Conservation (phyloP, 2,888 invertebrate species). For the Drosophila heteroneura region DNA sequence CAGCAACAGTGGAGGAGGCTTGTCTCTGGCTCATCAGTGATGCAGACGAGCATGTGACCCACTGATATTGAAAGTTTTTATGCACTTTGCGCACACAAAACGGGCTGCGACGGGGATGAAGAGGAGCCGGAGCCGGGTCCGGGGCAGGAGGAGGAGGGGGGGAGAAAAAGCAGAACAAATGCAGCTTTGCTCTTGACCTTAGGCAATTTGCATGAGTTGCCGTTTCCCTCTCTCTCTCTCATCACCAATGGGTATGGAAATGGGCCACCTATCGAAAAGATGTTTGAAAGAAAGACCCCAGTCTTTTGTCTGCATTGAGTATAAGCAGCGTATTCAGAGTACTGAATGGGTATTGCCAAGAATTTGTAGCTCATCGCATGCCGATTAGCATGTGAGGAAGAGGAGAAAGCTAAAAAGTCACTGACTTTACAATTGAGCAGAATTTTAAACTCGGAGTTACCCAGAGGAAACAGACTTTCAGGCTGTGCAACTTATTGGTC, state of each 20-base stretch:
- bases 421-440: neutral
- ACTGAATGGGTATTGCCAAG: neutral
- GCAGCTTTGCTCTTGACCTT: slow-evolving; percentile 75
- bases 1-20: slow-evolving; percentile 51
- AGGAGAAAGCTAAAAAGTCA: neutral
- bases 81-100: slow-evolving; percentile 62
- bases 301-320: slow-evolving; percentile 1
- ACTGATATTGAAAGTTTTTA: slow-evolving; percentile 80
- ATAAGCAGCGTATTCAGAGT: neutral
- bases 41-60: slow-evolving; percentile 81
- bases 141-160: neutral
- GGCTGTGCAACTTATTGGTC: neutral
- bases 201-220: slow-evolving; percentile 70
- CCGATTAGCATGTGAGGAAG: neutral
- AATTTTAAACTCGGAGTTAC: neutral
- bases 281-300: slow-evolving; percentile 1
- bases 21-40: slow-evolving; percentile 74
- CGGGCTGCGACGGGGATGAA: slow-evolving; percentile 4
- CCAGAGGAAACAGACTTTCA: neutral
- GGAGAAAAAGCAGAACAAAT: slow-evolving; percentile 30
- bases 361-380: neutral
- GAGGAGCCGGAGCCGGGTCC: neutral
- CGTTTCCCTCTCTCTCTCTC: neutral
- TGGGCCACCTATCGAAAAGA: slow-evolving; percentile 9
- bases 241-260: neutral